These are phyloP conservation scores for Mactra quadrangularis DNA, from an alignment of 1,140 invertebrate genomes.

Conservation along the genomic window DNA sequence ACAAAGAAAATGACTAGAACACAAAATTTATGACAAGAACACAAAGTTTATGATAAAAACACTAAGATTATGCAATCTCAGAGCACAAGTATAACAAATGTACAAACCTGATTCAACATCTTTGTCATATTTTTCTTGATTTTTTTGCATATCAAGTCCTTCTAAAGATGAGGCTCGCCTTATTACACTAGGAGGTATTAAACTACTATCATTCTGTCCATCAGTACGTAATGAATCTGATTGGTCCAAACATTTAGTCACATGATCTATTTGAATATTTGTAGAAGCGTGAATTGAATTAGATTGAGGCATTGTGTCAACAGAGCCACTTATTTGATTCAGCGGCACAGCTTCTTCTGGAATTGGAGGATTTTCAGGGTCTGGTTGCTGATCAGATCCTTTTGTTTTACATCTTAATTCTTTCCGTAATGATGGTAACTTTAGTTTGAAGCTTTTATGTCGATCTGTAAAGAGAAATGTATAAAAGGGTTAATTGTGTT, in stretches of 20 bases:
- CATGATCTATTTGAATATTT: constrained; percentile 26
- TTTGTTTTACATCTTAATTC: constrained; percentile 72
- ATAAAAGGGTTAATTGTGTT: no score
- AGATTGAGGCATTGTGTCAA: constrained; percentile 36
- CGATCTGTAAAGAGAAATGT: constrained; percentile 72
- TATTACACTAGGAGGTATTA: constrained; percentile 28
- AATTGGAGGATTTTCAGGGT: constrained; percentile 77
- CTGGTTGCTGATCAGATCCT: constrained; percentile 63
- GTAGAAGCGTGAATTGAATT: constrained; percentile 48
- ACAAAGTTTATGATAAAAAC: no score
- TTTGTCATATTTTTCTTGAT: constrained; percentile 41
- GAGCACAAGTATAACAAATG: no score
- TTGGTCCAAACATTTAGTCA: constrained; percentile 3
- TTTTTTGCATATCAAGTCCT: constrained; percentile 61
- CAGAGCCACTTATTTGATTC: constrained; percentile 68
- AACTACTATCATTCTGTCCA: constrained; percentile 44
- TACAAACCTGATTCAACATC: constrained; percentile 21
- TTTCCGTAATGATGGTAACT: constrained; percentile 80
- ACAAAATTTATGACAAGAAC: no score
- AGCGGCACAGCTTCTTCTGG: constrained; percentile 76
- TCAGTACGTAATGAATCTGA: constrained; percentile 1
- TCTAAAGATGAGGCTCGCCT: constrained; percentile 74
- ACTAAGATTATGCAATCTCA: no score
- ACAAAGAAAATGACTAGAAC: no score
- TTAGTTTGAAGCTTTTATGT: constrained; percentile 81